Conservation (phyloP, 2,888 invertebrate species). For the Monoplex corrugatus region DNA sequence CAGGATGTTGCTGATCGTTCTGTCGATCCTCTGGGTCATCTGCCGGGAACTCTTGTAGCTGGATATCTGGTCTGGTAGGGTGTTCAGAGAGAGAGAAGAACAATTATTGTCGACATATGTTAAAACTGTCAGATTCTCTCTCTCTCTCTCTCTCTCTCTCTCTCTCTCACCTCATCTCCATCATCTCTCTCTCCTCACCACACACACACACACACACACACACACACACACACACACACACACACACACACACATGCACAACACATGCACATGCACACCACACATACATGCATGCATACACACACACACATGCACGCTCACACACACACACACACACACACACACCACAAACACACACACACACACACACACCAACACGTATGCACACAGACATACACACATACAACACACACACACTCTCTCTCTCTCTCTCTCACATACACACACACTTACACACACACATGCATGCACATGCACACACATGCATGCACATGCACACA, state of each 20-base stretch:
- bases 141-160: constrained; percentile 22
- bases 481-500: too few relatives aligned
- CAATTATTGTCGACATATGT: neutral
- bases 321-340: too few relatives aligned
- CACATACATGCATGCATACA: neutral
- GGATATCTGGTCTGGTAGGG: constrained; percentile 43
- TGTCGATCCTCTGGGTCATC: neutral
- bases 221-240: constrained; percentile 13
- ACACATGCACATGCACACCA: too few relatives aligned
- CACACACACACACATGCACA: neutral
- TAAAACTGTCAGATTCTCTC: neutral
- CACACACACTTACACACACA: too few relatives aligned
- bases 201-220: neutral
- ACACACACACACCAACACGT: too few relatives aligned
- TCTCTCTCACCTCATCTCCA: neutral
- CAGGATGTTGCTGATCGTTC: neutral
- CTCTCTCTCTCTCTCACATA: too few relatives aligned
- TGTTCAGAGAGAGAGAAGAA: neutral
- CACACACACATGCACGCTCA: too few relatives aligned
- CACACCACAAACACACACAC: constrained; percentile 15
- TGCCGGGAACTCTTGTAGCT: constrained; percentile 43
- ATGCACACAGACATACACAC: too few relatives aligned
- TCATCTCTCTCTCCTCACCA: neutral
- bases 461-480: too few relatives aligned
- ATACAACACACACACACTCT: too few relatives aligned